Evolutionary conservation across 2,888 invertebrate genomes (phyloP).

Genomic region (Dicyrtomina minuta): DNA sequence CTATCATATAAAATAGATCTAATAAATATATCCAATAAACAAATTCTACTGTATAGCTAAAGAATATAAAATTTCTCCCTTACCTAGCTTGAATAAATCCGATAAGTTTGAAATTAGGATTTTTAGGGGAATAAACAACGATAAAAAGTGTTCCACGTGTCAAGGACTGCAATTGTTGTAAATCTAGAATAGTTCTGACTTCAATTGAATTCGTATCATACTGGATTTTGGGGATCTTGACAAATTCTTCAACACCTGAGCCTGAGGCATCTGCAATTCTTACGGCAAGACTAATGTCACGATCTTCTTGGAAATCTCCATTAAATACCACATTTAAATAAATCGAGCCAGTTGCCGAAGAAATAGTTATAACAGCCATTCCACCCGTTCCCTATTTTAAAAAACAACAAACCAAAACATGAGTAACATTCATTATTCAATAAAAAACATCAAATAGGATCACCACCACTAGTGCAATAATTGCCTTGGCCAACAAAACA

Average conservation of each 20-base stretch:
- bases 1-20: too few species aligned
- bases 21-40: too few species aligned
- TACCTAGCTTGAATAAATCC: slow-evolving; percentile 59
- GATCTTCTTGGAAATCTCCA: slow-evolving; percentile 65
- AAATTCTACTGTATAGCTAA: background rate
- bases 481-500: too few species aligned
- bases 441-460: too few species aligned
- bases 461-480: too few species aligned
- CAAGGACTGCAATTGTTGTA: slow-evolving; percentile 69
- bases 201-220: slow-evolving; percentile 67
- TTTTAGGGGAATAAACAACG: slow-evolving; percentile 68
- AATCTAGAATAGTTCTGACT: slow-evolving; percentile 67
- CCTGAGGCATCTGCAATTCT: slow-evolving; percentile 51
- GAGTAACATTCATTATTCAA: too few species aligned
- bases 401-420: slow-evolving; percentile 18
- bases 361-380: slow-evolving; percentile 81
- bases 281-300: slow-evolving; percentile 51
- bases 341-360: slow-evolving; percentile 69
- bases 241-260: slow-evolving; percentile 48
- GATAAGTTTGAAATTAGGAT: slow-evolving; percentile 65
- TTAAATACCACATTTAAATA: slow-evolving; percentile 79
- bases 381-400: slow-evolving; percentile 67
- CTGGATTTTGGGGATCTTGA: slow-evolving; percentile 51
- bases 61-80: background rate
- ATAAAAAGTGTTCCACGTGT: slow-evolving; percentile 75